These are phyloP conservation scores for Sebastes schlegelii DNA, from an alignment of 2,113 vertebrate genomes.

Conservation along the genomic window DNA sequence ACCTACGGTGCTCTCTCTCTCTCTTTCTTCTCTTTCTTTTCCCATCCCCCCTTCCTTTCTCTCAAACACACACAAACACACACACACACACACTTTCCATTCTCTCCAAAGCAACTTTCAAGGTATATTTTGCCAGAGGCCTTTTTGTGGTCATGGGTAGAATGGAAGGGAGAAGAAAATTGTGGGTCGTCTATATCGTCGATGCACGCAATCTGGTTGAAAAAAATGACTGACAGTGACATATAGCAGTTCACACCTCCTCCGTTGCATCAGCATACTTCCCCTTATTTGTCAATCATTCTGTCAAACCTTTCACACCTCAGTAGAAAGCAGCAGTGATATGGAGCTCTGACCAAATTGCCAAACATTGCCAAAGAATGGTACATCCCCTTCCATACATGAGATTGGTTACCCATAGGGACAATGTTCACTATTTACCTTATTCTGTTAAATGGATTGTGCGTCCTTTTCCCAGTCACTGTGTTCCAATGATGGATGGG, in stretches of 20 bases:
- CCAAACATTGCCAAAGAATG: slow-evolving; percentile 1
- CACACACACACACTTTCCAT: slow-evolving; percentile 33
- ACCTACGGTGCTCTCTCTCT: slow-evolving; percentile 57
- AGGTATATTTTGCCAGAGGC: slow-evolving; percentile 67
- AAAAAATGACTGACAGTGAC: slow-evolving; percentile 64
- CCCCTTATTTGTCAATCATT: slow-evolving; percentile 68
- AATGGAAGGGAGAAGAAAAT: slow-evolving; percentile 61
- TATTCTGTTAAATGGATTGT: slow-evolving; percentile 3
- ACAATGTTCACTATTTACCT: slow-evolving; percentile 14
- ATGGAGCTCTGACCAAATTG: slow-evolving; percentile 28
- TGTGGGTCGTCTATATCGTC: slow-evolving; percentile 30
- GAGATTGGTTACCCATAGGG: slow-evolving; percentile 1
- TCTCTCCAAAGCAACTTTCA: slow-evolving; percentile 62
- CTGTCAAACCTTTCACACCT: slow-evolving; percentile 67
- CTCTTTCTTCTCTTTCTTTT: slow-evolving; percentile 54
- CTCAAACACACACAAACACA: slow-evolving; percentile 4
- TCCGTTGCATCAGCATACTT: slow-evolving; percentile 36
- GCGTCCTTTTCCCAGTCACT: not conserved
- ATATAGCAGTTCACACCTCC: slow-evolving; percentile 43
- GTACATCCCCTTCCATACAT: not conserved
- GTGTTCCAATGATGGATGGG: slow-evolving; percentile 38
- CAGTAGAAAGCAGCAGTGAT: slow-evolving; percentile 45
- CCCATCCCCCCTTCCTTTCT: slow-evolving; percentile 28
- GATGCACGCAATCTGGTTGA: slow-evolving; percentile 41
- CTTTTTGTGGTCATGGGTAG: slow-evolving; percentile 61